Evolutionary conservation across 2,113 vertebrate species (phyloP).

Genomic region (Xenotilapia longispinis): DNA sequence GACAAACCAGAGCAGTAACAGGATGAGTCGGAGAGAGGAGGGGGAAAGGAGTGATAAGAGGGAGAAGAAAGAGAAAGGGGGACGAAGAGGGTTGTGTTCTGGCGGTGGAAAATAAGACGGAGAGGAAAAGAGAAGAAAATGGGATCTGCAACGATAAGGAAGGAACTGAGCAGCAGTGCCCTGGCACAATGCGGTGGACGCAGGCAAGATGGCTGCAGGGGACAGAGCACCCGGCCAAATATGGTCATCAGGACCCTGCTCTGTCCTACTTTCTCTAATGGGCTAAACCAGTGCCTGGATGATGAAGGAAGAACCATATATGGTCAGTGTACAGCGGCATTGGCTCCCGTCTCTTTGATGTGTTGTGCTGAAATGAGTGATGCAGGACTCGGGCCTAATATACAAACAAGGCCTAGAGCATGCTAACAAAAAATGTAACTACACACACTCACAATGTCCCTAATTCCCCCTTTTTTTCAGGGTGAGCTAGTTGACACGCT

Average conservation of each 20-base stretch:
- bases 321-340: slow-evolving; percentile 19
- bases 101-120: background rate
- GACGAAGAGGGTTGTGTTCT: slow-evolving; percentile 1
- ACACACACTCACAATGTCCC: background rate
- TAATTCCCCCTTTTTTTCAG: background rate
- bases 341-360: slow-evolving; percentile 32
- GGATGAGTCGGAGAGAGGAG: slow-evolving; percentile 21
- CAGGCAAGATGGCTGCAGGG: slow-evolving; percentile 68
- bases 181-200: slow-evolving; percentile 42
- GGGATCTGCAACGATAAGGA: slow-evolving; percentile 3
- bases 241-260: slow-evolving; percentile 61
- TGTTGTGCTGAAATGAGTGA: slow-evolving; percentile 38
- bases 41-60: slow-evolving; percentile 4
- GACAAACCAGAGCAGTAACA: slow-evolving; percentile 38
- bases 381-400: slow-evolving; percentile 34
- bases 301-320: slow-evolving; percentile 50
- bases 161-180: slow-evolving; percentile 31
- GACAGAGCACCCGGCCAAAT: slow-evolving; percentile 57
- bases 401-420: slow-evolving; percentile 40
- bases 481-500: slow-evolving; percentile 9
- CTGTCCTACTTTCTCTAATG: slow-evolving; percentile 68
- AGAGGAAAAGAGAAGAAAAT: slow-evolving; percentile 6
- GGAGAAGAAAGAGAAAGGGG: slow-evolving; percentile 22
- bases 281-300: slow-evolving; percentile 34
- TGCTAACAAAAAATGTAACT: background rate